Conservation (phyloP, 1,140 invertebrate species). For the Mesaphorura yosii region DNA sequence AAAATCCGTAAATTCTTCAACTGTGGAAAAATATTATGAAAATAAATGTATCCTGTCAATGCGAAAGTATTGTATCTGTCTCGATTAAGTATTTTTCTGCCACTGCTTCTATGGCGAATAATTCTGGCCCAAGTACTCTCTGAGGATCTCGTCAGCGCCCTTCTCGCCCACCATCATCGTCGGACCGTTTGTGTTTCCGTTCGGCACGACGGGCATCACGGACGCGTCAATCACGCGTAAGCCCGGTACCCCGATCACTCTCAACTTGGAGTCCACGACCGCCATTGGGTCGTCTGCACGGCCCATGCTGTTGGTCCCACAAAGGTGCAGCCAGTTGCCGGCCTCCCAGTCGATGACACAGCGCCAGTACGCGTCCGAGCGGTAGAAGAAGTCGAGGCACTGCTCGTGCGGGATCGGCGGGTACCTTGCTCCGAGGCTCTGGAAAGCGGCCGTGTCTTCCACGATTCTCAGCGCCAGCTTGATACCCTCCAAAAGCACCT, state of each 20-base stretch:
- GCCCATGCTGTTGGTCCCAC: not conserved
- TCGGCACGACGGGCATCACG: too few species aligned
- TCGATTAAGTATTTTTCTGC: too few species aligned
- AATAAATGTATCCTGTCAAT: too few species aligned
- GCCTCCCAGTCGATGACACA: not conserved
- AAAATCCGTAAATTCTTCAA: too few species aligned
- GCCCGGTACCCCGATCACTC: constrained; percentile 4
- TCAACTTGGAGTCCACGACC: constrained; percentile 9
- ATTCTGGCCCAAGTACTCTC: too few species aligned
- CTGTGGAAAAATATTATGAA: too few species aligned
- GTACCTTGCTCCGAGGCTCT: not conserved
- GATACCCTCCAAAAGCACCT: not conserved
- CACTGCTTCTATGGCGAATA: too few species aligned
- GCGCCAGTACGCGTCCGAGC: constrained; percentile 6
- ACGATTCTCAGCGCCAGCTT: not conserved
- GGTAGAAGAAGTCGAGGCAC: not conserved
- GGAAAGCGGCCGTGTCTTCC: not conserved
- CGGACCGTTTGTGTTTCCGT: too few species aligned
- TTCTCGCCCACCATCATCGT: too few species aligned
- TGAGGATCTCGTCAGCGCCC: too few species aligned
- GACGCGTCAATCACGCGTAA: constrained; percentile 13
- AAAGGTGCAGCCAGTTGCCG: not conserved
- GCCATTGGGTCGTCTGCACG: not conserved
- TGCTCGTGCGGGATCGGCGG: not conserved
- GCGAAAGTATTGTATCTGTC: too few species aligned